phyloP scores from a whole-genome alignment of 2,113 vertebrate genomes.

The Irena cyanogastra region DNA sequence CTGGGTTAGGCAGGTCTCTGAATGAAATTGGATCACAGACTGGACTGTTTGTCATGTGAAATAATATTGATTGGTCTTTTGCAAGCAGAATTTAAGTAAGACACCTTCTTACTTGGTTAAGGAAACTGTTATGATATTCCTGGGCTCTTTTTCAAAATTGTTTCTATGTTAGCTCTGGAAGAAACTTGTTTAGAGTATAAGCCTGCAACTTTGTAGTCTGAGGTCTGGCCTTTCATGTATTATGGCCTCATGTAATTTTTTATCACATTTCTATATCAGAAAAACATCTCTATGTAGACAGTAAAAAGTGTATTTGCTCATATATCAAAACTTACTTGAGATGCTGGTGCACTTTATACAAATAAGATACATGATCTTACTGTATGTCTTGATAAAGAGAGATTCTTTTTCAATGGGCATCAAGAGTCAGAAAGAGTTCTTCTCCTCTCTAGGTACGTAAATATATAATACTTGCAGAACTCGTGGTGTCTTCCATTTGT shows the following conservation, averaged over 20 bases:
- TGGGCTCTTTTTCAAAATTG: background rate
- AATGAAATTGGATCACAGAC: background rate
- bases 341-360: background rate
- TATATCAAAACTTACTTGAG: background rate
- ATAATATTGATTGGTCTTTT: background rate
- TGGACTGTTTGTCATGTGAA: background rate
- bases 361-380: background rate
- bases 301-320: background rate
- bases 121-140: background rate
- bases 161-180: background rate
- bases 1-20: background rate
- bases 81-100: background rate
- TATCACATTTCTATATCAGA: background rate
- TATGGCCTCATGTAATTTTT: background rate
- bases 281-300: background rate
- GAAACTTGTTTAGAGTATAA: background rate
- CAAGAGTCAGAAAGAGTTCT: background rate
- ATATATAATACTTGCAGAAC: background rate
- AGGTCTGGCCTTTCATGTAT: background rate
- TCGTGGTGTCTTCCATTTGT: background rate
- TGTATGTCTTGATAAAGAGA: background rate
- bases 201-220: background rate
- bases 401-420: background rate
- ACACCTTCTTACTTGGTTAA: too few species aligned
- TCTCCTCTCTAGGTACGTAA: background rate